phyloP scores from a whole-genome alignment of 2,797 vertebrate genomes.

The Coendou prehensilis region DNA sequence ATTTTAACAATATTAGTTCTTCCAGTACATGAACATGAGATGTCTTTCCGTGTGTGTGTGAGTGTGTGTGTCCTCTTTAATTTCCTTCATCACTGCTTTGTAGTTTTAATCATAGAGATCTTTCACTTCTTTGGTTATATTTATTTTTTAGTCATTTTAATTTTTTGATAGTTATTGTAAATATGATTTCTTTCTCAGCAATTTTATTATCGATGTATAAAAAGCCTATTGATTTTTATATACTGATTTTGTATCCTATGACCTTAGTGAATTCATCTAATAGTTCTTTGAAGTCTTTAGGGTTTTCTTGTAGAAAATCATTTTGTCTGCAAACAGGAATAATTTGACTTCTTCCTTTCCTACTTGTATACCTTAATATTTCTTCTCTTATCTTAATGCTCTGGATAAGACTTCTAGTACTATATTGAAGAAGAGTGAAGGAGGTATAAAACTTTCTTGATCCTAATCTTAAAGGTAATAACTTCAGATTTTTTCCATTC shows the following conservation, averaged over 20 bases:
- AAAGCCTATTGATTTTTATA: neutral
- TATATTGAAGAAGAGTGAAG: too few relatives aligned
- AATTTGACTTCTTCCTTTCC: neutral
- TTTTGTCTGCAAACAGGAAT: neutral
- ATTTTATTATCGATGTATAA: too few relatives aligned
- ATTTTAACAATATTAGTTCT: neutral
- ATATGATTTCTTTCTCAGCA: too few relatives aligned
- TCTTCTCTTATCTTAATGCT: neutral
- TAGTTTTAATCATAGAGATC: neutral
- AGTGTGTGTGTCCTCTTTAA: neutral
- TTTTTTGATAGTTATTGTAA: too few relatives aligned
- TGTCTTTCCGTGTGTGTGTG: neutral
- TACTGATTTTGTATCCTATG: neutral
- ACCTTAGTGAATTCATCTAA: neutral
- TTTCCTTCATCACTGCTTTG: neutral
- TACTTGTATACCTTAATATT: neutral
- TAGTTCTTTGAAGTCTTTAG: neutral
- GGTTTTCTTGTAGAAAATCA: neutral
- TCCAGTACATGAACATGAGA: neutral
- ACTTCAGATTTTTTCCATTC: neutral
- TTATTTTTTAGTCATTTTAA: too few relatives aligned
- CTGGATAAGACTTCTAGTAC: neutral
- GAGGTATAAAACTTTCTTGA: too few relatives aligned
- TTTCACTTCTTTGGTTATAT: neutral
- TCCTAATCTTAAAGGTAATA: too few relatives aligned